A percentile compares a stretch with the other conserved stretches of the same genome.
Conservation (phyloP, 2,113 vertebrate genomes). For the Hippocampus zosterae region DNA sequence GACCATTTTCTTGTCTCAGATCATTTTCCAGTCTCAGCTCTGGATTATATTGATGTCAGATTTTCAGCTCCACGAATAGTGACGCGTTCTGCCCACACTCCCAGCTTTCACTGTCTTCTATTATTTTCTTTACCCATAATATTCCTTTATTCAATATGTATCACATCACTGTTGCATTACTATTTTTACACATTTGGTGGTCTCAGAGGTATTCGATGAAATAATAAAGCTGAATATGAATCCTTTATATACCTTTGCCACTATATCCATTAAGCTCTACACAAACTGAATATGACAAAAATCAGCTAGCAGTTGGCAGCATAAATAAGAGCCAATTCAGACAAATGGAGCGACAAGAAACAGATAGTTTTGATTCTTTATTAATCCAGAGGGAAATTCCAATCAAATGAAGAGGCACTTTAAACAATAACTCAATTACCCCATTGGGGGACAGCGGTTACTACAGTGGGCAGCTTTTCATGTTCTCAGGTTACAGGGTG, state of each 20-base stretch:
- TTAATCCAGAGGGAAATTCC: no score
- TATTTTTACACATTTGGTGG: slow-evolving; percentile 29
- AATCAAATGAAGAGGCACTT: background rate
- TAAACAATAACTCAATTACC: no score
- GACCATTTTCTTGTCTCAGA: slow-evolving; percentile 8
- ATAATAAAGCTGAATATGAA: slow-evolving; percentile 11
- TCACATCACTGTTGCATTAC: slow-evolving; percentile 27
- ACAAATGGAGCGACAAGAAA: no score
- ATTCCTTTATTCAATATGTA: slow-evolving; percentile 13
- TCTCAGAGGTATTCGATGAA: slow-evolving; percentile 19
- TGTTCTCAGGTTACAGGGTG: no score
- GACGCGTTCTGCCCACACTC: slow-evolving; percentile 17
- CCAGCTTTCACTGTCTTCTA: slow-evolving; percentile 8
- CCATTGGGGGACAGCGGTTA: no score
- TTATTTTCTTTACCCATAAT: slow-evolving; percentile 27
- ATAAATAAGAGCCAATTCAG: no score
- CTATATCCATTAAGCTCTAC: no score
- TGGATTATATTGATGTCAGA: slow-evolving; percentile 18
- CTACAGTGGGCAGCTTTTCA: no score
- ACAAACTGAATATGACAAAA: no score
- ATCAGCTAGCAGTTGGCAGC: no score
- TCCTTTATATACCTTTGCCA: background rate
- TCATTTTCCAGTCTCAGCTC: slow-evolving; percentile 2
- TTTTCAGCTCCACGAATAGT: slow-evolving; percentile 21
- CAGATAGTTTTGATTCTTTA: no score